A percentile compares a stretch with the other conserved stretches of the same genome.
phyloP scores from a whole-genome alignment of 2,888 invertebrate species.

The Nineta flava region DNA sequence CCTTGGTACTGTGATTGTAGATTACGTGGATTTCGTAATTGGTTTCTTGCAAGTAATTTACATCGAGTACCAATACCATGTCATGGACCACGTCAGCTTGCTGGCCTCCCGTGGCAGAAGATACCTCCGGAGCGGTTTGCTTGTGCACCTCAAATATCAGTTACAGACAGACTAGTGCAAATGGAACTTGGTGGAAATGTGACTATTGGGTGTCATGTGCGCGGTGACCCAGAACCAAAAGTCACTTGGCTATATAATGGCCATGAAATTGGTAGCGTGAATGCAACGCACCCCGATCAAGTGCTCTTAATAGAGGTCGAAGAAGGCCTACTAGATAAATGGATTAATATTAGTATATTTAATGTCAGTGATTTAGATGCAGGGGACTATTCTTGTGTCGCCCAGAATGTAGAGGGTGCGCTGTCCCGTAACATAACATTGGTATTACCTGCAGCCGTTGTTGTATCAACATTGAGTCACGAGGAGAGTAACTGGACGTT shows the following conservation, averaged over 20 bases:
- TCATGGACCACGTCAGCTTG: conserved; percentile 50
- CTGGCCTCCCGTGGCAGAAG: conserved; percentile 60
- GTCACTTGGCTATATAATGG: conserved; percentile 74
- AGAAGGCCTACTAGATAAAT: conserved; percentile 32
- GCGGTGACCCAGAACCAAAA: conserved; percentile 70
- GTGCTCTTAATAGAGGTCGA: conserved; percentile 27
- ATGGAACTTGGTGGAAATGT: conserved; percentile 72
- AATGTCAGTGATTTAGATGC: conserved; percentile 70
- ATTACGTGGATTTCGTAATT: conserved; percentile 64
- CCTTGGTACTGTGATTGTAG: conserved; percentile 86
- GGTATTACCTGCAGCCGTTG: conserved; percentile 49
- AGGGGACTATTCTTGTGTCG: conserved; percentile 72
- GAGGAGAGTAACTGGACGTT: conserved; percentile 58
- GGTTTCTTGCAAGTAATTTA: conserved; percentile 66
- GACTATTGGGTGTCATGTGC: conserved; percentile 64
- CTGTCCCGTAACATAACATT: conserved; percentile 45
- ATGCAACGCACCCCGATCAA: conserved; percentile 31
- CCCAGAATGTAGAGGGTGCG: conserved; percentile 47
- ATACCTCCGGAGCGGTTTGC: conserved; percentile 63
- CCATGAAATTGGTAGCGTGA: conserved; percentile 35
- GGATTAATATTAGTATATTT: conserved; percentile 69
- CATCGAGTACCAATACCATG: conserved; percentile 60
- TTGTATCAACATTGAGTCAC: conserved; percentile 60
- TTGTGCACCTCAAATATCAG: conserved; percentile 56
- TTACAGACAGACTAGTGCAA: conserved; percentile 33